Evolutionary conservation across 2,797 vertebrate species (phyloP), one percentile per base, ranked within the genome.

Genomic region (Alectoris magna): DNA sequence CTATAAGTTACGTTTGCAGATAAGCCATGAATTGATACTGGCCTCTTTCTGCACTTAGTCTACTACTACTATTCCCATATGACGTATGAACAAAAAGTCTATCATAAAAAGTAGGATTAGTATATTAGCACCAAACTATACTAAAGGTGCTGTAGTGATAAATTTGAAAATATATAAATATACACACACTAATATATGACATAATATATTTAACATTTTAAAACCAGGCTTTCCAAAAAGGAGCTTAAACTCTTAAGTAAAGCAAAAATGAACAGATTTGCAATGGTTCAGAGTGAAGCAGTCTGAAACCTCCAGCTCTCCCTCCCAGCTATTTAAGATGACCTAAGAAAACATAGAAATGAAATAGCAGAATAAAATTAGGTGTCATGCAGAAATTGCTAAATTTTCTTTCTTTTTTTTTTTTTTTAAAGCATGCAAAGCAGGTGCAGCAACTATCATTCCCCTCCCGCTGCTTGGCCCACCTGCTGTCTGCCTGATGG

Each of bases 401-500:
- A 77, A 48, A 67, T n/a, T 56, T 56, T 56, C 31, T 56, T 56
- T 10, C 16, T 17, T 29, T 29, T 53, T 31, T 56, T 56, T n/a
- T 56, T 56, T n/a, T 21, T 19, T 41, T 60, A 48, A 75, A 96
- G 80, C 78, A 68, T 90, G 59, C 55, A 49, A 95, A 96, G 76
- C 97, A 97, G 96, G 95, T 96, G 96, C 88, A 48, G 67, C 73
- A 95, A 94, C 85, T 92, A 92, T 91, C 84, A 88, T 95, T 96
- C 92, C 83, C 81, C 94, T 95, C 95, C 94, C 89, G 95, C 91
- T 95, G 95, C 68, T 73, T 84, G 87, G 91, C 92, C 92, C 95
- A 94, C 93, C 94, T 96, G 95, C 93, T 96, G 94, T 87, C 95
- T 96, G 90, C 95, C 92, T 97, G 92, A 94, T 95, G 88, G 77